A percentile compares a stretch with the other conserved stretches of the same genome.
Evolutionary conservation across 2,113 vertebrate genomes (phyloP).

Genomic region (Larimichthys polyactis): DNA sequence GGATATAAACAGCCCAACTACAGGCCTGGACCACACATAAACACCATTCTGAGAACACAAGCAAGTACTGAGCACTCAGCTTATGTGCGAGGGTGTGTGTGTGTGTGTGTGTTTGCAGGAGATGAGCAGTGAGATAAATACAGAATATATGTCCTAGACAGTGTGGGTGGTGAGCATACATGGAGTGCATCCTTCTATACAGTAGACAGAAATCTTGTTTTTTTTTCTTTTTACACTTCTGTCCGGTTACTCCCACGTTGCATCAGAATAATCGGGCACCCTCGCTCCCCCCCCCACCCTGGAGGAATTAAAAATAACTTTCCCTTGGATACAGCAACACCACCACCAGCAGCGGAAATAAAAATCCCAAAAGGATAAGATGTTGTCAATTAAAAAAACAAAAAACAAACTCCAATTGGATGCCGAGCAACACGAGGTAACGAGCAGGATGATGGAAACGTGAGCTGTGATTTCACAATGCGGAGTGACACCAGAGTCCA

Average conservation of each 20-base stretch:
- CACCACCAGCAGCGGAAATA: not conserved
- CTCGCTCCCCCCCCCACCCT: not conserved
- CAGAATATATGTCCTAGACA: constrained; percentile 43
- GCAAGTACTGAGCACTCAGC: constrained; percentile 39
- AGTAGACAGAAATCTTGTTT: constrained; percentile 55
- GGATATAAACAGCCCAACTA: constrained; percentile 79
- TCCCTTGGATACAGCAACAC: constrained; percentile 44
- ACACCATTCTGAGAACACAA: constrained; percentile 66
- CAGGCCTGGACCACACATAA: constrained; percentile 77
- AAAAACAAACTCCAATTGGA: constrained; percentile 11
- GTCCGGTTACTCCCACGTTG: constrained; percentile 76
- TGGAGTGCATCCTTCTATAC: constrained; percentile 48
- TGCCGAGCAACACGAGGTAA: not conserved
- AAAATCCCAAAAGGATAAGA: constrained; percentile 41
- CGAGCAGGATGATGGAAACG: not conserved
- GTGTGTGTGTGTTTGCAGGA: constrained; percentile 30
- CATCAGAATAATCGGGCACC: constrained; percentile 69
- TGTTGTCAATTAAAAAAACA: not conserved
- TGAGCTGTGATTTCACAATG: constrained; percentile 20
- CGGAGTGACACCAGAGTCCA: not conserved
- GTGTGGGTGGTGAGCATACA: constrained; percentile 62
- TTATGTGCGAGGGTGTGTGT: constrained; percentile 2
- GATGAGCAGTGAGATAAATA: constrained; percentile 58
- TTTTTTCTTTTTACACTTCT: constrained; percentile 42
- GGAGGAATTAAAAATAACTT: constrained; percentile 69